Base-by-base conservation (phyloP, 2,888 invertebrate genomes). In the Melinaea marsaeus region DNA sequence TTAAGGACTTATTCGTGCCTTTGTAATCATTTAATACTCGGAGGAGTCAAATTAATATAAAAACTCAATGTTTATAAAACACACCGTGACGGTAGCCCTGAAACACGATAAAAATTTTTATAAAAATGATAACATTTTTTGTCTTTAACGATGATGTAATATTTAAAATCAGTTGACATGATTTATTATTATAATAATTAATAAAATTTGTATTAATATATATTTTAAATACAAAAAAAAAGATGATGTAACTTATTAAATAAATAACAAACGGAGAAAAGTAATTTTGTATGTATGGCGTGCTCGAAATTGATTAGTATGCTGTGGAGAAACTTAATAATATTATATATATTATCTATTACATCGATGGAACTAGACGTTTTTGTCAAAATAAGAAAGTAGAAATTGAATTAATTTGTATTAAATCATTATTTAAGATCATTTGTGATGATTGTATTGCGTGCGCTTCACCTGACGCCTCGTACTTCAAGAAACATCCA, bases 1-100 rank as follows among this genome's bases (percentile, higher is more conserved):
- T 76, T 69, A 71, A 73, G 70, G 76, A 69, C 76, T 72, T 68
- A 70, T 70, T 67, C 62, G 55, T 59, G 55, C n/a, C 55, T 57
- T 60, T 42, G 42, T 56, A 62, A 9, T 13, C 35, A 6, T 57
- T 22, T 68, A 65, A 60, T 60, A 63, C 61, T 22, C 11, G 48
- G n/a, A 37, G 37, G 22, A 51, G 51, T 42, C 42, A 61, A 57
- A 61, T 13, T 37, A 57, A 13, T 45, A 56, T 13, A n/a, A 60
- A 61, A 60, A 46, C 37, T 37, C 37, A 37, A 37, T 9, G 22
- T 22, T 22, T 9, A 9, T 9, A 42, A 42, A 42, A 9, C 42
- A 9, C 1, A 42, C 9, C 42, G 9, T 42, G 11, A 42, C 42
- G 9, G 42, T 42, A 42, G 7, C 42, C 7, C 42, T 7, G 9